Evolutionary conservation across 2,797 vertebrate species (phyloP).

Genomic region (Lepilemur septentrionalis): DNA sequence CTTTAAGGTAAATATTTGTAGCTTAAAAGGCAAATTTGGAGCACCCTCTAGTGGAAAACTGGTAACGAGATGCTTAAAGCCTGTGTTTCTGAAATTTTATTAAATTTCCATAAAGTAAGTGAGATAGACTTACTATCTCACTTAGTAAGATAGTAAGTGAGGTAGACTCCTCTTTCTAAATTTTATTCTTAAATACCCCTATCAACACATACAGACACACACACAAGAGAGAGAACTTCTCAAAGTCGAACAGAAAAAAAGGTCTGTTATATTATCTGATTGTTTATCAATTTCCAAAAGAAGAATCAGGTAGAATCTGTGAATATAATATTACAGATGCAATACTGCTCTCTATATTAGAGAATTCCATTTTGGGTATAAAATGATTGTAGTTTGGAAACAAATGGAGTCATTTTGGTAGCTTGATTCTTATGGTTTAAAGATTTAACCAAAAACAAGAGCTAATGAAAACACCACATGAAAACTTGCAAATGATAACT

Average conservation of each 20-base stretch:
- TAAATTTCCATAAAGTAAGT: not conserved
- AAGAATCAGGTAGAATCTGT: not conserved
- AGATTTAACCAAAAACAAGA: not conserved
- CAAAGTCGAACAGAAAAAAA: not conserved
- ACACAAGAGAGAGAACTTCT: not conserved
- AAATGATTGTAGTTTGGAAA: not conserved
- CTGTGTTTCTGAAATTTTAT: slow-evolving; percentile 15
- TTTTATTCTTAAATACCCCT: not conserved
- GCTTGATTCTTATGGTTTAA: not conserved
- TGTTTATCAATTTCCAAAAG: slow-evolving; percentile 7
- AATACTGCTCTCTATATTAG: not conserved
- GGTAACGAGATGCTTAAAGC: not conserved
- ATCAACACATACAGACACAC: not conserved
- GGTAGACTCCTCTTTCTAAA: not conserved
- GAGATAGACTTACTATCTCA: not conserved
- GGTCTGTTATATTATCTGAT: not conserved
- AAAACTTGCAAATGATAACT: not conserved
- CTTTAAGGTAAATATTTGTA: not conserved
- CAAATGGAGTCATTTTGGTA: not conserved
- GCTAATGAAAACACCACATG: not conserved
- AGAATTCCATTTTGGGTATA: not conserved
- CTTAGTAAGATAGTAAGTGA: too few relatives aligned
- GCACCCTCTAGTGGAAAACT: slow-evolving; percentile 66
- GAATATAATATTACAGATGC: not conserved
- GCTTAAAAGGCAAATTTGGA: slow-evolving; percentile 14